phyloP scores from a whole-genome alignment of 1,140 invertebrate species.

The Diabrotica undecimpunctata region DNA sequence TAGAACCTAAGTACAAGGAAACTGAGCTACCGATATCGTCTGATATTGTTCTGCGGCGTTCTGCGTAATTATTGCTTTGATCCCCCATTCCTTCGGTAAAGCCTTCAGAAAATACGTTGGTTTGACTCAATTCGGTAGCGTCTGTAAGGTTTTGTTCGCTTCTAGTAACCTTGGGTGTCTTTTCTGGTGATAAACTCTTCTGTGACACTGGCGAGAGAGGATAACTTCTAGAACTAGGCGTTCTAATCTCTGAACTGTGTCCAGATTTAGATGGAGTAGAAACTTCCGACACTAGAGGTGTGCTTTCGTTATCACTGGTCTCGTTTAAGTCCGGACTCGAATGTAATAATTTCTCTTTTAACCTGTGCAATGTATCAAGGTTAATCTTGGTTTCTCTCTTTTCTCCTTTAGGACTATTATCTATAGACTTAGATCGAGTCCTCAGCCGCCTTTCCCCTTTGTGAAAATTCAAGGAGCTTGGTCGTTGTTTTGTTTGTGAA shows the following conservation, averaged over 20 bases:
- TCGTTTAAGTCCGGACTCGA: constrained; percentile 43
- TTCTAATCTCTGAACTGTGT: constrained; percentile 34
- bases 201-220: constrained; percentile 35
- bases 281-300: constrained; percentile 46
- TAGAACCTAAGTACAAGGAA: constrained; percentile 19
- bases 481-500: constrained; percentile 28
- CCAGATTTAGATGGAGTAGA: constrained; percentile 41
- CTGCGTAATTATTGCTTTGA: constrained; percentile 7
- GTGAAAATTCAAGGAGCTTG: constrained; percentile 32
- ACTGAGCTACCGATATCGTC: constrained; percentile 31
- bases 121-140: constrained; percentile 8
- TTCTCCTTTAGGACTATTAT: constrained; percentile 30
- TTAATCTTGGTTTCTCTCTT: constrained; percentile 28
- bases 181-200: constrained; percentile 38
- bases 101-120: constrained; percentile 5
- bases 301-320: constrained; percentile 47
- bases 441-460: constrained; percentile 29
- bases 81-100: not conserved
- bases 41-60: constrained; percentile 34
- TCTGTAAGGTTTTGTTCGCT: constrained; percentile 34
- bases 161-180: constrained; percentile 18
- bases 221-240: constrained; percentile 37
- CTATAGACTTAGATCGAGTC: constrained; percentile 43
- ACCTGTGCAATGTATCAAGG: constrained; percentile 46
- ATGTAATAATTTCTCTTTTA: constrained; percentile 49